Evolutionary conservation across 2,888 invertebrate genomes (phyloP).

Genomic region (Heliconius ismenius): DNA sequence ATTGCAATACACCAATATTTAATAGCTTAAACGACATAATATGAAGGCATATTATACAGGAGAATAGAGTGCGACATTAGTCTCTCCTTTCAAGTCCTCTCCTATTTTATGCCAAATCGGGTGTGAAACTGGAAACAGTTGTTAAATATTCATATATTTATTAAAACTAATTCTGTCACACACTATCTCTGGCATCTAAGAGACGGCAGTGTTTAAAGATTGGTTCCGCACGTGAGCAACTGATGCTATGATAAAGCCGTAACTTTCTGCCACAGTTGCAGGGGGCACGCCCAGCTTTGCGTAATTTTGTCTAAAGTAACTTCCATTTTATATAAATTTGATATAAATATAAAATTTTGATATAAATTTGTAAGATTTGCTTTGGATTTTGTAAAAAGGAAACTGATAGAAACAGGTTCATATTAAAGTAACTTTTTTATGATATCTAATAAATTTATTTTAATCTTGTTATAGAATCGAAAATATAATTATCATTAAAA

Average conservation of each 20-base stretch:
- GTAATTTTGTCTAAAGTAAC: neutral
- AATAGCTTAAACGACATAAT: too few species aligned
- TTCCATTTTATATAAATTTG: neutral
- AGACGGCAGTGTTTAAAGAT: conserved; percentile 43
- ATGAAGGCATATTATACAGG: too few species aligned
- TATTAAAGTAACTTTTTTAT: neutral
- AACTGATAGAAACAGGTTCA: neutral
- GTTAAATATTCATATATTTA: too few species aligned
- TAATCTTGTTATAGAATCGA: neutral
- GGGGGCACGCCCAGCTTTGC: conserved; percentile 15
- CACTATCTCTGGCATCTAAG: neutral
- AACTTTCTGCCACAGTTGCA: conserved; percentile 21
- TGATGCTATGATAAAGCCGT: conserved; percentile 21
- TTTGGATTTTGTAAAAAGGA: neutral
- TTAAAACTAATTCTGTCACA: too few species aligned
- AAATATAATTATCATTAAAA: neutral
- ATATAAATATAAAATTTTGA: too few species aligned
- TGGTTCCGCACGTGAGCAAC: conserved; percentile 24
- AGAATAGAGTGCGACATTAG: too few species aligned
- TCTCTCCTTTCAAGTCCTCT: too few species aligned
- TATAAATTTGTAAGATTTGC: neutral
- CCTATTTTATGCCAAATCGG: too few species aligned
- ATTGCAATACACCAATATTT: too few species aligned
- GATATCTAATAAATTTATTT: neutral
- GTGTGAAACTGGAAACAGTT: too few species aligned